Base-by-base conservation (phyloP, 1,140 invertebrate species). In the Pygmarrhopalites habei region DNA sequence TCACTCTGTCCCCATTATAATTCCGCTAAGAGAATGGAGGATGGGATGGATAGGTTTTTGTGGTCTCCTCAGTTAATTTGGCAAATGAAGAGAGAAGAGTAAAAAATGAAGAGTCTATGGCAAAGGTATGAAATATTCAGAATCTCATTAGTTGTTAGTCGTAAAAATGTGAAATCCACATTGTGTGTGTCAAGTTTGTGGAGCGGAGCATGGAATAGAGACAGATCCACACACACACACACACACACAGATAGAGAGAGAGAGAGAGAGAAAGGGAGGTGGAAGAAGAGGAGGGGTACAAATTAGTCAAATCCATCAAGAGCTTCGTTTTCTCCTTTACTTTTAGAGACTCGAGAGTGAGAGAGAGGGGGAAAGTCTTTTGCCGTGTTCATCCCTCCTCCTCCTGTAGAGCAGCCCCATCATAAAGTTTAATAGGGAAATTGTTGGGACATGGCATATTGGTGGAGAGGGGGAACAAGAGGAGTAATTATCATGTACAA, bases 271-370 rank as follows among this genome's bases (percentile, higher is more conserved):
- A n/a, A n/a, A n/a, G n/a, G n/a, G n/a, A n/a, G n/a, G n/a, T n/a
- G n/a, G n/a, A n/a, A n/a, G n/a, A n/a, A n/a, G n/a, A n/a, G n/a
- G n/a, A n/a, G n/a, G n/a, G n/a, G n/a, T 49, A 58, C 60, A 62
- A 66, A 66, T 66, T 66, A 66, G 64, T 66, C 53, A 51, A 66
- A 66, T 62, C 64, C 64, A 66, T 66, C 58, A 66, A 61, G 41
- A 46, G 58, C 32, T 23, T 46, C 41, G n/a, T 47, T 7, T 47
- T 47, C 17, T n/a, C n/a, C n/a, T n/a, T n/a, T n/a, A n/a, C n/a
- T n/a, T n/a, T n/a, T n/a, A n/a, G n/a, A n/a, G n/a, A n/a, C n/a
- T n/a, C n/a, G n/a, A n/a, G n/a, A n/a, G n/a, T n/a, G n/a, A n/a
- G 28, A 29, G 51, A 10, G 23, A 29, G 23, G 51, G 2, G 23